Conservation (phyloP, 2,797 vertebrate species). For the Oophaga sylvatica region DNA sequence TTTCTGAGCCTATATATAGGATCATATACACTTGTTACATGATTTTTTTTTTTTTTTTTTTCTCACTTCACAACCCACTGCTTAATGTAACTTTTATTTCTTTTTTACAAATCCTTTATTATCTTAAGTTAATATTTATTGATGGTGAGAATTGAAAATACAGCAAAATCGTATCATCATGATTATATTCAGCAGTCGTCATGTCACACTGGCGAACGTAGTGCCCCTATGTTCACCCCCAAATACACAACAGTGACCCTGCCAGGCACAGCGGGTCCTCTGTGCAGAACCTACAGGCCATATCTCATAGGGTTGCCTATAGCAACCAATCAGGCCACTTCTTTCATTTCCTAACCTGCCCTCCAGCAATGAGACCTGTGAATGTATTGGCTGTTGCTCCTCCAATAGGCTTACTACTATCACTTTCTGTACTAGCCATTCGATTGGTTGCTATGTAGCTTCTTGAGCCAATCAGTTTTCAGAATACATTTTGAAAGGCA, state of each 20-base stretch:
- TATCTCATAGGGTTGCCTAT: too few species aligned
- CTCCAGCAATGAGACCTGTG: background rate
- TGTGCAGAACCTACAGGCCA: background rate
- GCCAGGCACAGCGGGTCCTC: background rate
- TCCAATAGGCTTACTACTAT: background rate
- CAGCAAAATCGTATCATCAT: slow-evolving; percentile 15
- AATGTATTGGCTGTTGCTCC: background rate
- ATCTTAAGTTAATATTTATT: slow-evolving; percentile 42
- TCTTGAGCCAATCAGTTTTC: background rate
- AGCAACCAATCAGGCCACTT: background rate
- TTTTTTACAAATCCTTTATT: background rate
- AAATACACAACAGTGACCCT: slow-evolving; percentile 15
- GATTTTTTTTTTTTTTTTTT: too few species aligned
- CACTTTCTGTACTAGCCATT: background rate
- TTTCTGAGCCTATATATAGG: too few species aligned
- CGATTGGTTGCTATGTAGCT: background rate
- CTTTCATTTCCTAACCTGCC: background rate
- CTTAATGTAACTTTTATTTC: background rate
- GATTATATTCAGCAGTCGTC: slow-evolving; percentile 26
- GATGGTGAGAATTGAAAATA: slow-evolving; percentile 39
- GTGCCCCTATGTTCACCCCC: slow-evolving; percentile 8
- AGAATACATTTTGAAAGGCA: background rate
- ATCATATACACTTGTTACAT: too few species aligned
- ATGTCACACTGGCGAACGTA: slow-evolving; percentile 3
- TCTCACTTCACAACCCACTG: background rate